A percentile compares a stretch with the other conserved stretches of the same genome.
Conservation (phyloP, 2,888 invertebrate species). For the Cerceris rybyensis region DNA sequence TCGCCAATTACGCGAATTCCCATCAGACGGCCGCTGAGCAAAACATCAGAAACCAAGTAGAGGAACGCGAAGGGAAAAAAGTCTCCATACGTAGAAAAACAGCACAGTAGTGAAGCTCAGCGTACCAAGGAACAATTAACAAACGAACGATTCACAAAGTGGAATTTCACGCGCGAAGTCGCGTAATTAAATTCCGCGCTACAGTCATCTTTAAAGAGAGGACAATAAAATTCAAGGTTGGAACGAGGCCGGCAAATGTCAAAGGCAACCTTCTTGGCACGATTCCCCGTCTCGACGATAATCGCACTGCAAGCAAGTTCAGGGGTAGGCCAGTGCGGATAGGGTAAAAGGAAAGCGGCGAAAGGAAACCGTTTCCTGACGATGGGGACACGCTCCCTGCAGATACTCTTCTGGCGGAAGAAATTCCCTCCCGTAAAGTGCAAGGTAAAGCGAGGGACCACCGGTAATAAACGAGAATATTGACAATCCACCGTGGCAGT, state of each 20-base stretch:
- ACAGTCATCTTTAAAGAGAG: slow-evolving; percentile 15
- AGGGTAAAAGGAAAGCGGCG: slow-evolving; percentile 7
- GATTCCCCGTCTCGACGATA: slow-evolving; percentile 32
- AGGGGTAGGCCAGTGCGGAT: slow-evolving; percentile 23
- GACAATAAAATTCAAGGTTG: slow-evolving; percentile 24
- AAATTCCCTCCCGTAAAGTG: slow-evolving; percentile 32
- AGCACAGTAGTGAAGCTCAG: background rate
- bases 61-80: background rate
- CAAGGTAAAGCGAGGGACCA: slow-evolving; percentile 35
- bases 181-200: slow-evolving; percentile 24
- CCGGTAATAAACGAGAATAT: slow-evolving; percentile 55
- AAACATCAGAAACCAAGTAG: too few relatives aligned
- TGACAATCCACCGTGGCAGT: slow-evolving; percentile 44
- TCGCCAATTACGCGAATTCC: too few relatives aligned
- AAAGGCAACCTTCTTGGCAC: slow-evolving; percentile 45
- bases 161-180: background rate
- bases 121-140: background rate
- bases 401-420: slow-evolving; percentile 13
- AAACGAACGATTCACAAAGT: background rate
- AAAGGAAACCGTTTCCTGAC: background rate
- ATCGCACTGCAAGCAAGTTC: slow-evolving; percentile 30
- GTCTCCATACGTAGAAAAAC: background rate
- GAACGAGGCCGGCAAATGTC: slow-evolving; percentile 37
- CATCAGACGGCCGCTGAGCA: too few relatives aligned
- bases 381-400: slow-evolving; percentile 13